These are phyloP conservation scores for Drosophila differens DNA, from an alignment of 2,888 invertebrate species.

Conservation along the genomic window DNA sequence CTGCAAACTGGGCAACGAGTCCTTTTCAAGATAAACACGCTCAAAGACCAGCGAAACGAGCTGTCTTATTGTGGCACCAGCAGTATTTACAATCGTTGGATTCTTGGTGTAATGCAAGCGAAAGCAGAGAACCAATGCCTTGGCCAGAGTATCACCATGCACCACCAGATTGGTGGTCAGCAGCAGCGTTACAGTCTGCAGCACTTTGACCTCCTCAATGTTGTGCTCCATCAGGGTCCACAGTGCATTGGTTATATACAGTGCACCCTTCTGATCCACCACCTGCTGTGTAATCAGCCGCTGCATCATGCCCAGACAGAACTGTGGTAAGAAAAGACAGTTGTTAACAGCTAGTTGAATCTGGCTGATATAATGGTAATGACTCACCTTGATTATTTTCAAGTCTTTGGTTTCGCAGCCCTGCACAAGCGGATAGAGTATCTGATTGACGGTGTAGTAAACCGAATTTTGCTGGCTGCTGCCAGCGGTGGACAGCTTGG, in stretches of 20 bases:
- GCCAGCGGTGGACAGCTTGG: conserved; percentile 92
- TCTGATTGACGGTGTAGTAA: conserved; percentile 95
- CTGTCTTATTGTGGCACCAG: conserved; percentile 98
- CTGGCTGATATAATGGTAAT: conserved; percentile 15
- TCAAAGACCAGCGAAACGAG: conserved; percentile 96
- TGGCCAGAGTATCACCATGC: conserved; percentile 96
- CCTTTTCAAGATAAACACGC: conserved; percentile 87
- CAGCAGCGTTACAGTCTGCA: conserved; percentile 97
- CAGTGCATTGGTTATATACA: conserved; percentile 96
- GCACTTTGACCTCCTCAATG: conserved; percentile 96
- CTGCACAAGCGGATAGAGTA: conserved; percentile 97
- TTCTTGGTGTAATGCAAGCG: conserved; percentile 98
- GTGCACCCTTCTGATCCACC: conserved; percentile 95
- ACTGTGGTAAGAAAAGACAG: conserved; percentile 86
- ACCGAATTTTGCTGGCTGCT: conserved; percentile 92
- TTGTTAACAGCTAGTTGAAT: not conserved
- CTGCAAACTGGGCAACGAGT: conserved; percentile 70
- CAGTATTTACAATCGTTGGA: conserved; percentile 97
- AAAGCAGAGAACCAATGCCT: conserved; percentile 96
- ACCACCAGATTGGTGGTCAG: conserved; percentile 98
- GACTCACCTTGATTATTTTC: conserved; percentile 94
- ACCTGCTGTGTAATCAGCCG: conserved; percentile 95
- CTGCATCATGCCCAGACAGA: conserved; percentile 97
- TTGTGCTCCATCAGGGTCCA: conserved; percentile 98
- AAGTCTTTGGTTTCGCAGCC: conserved; percentile 99